Conservation (phyloP, 2,888 invertebrate species). For the Subacronicta megacephala region DNA sequence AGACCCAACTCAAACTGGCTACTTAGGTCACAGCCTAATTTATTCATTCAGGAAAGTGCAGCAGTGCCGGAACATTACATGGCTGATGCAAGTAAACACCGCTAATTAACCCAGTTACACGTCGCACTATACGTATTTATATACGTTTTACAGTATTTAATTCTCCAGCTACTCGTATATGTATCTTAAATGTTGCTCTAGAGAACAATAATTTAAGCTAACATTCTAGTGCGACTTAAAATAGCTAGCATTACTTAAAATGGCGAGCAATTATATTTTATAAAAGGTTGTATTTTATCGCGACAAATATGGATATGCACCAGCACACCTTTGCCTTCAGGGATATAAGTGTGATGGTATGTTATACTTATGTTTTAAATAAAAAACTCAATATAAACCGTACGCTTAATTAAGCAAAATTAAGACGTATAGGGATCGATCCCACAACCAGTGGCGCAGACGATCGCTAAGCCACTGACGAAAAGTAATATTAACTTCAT, state of each 20-base stretch:
- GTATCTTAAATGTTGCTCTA: slow-evolving; percentile 27
- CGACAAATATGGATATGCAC: too few species aligned
- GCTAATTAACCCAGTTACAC: slow-evolving; percentile 61
- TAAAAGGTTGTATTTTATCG: background rate
- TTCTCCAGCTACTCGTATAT: slow-evolving; percentile 29
- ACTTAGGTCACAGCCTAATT: slow-evolving; percentile 51
- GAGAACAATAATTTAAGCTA: slow-evolving; percentile 23
- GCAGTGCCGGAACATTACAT: slow-evolving; percentile 52
- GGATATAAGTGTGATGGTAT: too few species aligned
- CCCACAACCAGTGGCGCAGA: too few species aligned
- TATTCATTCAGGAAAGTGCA: slow-evolving; percentile 61
- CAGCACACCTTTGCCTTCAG: too few species aligned
- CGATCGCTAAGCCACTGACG: too few species aligned
- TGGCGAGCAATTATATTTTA: background rate
- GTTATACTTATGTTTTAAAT: too few species aligned
- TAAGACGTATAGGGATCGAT: too few species aligned
- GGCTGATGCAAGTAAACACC: slow-evolving; percentile 56
- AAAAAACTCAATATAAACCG: too few species aligned
- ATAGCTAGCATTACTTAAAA: slow-evolving; percentile 9
- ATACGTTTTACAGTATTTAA: slow-evolving; percentile 48
- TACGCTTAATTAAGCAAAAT: too few species aligned
- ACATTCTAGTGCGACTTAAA: slow-evolving; percentile 23
- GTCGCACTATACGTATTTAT: slow-evolving; percentile 43
- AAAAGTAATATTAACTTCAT: too few species aligned
- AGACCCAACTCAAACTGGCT: slow-evolving; percentile 19